Evolutionary conservation across 2,113 vertebrate genomes (phyloP).

Genomic region (Brachirus orientalis): DNA sequence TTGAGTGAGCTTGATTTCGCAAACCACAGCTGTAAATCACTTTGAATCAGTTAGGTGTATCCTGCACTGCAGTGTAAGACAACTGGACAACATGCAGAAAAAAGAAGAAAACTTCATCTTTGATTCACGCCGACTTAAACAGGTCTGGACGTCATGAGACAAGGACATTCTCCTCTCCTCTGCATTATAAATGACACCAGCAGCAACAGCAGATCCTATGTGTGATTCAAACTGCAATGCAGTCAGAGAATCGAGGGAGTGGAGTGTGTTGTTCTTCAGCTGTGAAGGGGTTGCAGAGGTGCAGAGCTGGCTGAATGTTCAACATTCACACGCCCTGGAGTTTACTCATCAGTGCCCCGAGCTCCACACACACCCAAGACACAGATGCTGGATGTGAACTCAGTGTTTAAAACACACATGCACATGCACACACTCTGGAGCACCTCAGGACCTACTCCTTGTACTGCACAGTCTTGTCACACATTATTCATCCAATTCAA

Average conservation of each 20-base stretch:
- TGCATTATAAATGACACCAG: constrained; percentile 37
- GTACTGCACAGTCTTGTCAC: constrained; percentile 39
- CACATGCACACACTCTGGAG: constrained; percentile 1
- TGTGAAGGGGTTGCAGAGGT: constrained; percentile 58
- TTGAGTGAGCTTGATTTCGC: not conserved
- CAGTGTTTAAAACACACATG: constrained; percentile 20
- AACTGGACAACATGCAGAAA: constrained; percentile 1
- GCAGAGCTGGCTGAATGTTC: constrained; percentile 60
- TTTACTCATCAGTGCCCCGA: constrained; percentile 55
- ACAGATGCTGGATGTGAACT: constrained; percentile 61
- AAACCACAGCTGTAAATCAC: constrained; percentile 2
- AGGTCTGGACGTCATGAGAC: constrained; percentile 1
- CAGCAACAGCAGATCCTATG: constrained; percentile 28
- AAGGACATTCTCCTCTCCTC: constrained; percentile 5
- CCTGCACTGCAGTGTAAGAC: not conserved
- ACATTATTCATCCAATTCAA: constrained; percentile 41
- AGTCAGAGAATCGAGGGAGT: constrained; percentile 54
- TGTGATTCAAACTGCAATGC: constrained; percentile 55
- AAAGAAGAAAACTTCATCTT: constrained; percentile 14
- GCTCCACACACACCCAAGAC: constrained; percentile 66
- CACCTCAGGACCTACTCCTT: constrained; percentile 34
- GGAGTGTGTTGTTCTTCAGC: constrained; percentile 65
- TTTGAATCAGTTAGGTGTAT: not conserved
- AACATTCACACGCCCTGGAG: constrained; percentile 73
- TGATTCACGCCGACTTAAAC: not conserved